These are phyloP conservation scores for Leptonema lineaticorne DNA, from an alignment of 1,140 invertebrate species.

Conservation along the genomic window DNA sequence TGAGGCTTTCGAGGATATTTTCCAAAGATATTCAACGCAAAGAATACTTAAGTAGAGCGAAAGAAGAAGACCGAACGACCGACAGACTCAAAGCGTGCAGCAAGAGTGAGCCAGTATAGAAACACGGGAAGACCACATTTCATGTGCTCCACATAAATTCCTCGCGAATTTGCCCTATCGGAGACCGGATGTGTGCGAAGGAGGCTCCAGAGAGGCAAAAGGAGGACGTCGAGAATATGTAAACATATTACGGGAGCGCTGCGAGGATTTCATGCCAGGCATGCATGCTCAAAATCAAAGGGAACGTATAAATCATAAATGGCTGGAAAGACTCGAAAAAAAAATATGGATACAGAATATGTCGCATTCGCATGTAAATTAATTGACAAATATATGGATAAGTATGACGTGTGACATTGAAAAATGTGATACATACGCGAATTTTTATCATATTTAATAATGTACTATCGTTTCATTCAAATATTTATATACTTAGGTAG, in stretches of 20 bases:
- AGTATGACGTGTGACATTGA: no score
- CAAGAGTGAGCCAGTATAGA: no score
- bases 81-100: no score
- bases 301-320: conserved; percentile 8
- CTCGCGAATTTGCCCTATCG: conserved; percentile 31
- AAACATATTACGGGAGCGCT: conserved; percentile 15
- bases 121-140: conserved; percentile 21
- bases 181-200: no score
- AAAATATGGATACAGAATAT: no score
- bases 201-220: conserved; percentile 32
- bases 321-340: not conserved
- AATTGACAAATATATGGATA: no score
- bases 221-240: conserved; percentile 35
- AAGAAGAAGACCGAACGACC: conserved; percentile 6
- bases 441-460: no score
- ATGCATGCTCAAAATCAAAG: conserved; percentile 19
- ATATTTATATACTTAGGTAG: no score
- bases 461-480: no score
- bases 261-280: conserved; percentile 1
- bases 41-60: conserved; percentile 38
- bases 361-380: no score
- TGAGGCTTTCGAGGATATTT: conserved; percentile 30
- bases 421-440: no score
- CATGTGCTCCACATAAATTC: conserved; percentile 34
- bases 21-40: conserved; percentile 36